These are phyloP conservation scores for Xylocopa sonorina DNA, from an alignment of 1,140 invertebrate species.

Conservation along the genomic window DNA sequence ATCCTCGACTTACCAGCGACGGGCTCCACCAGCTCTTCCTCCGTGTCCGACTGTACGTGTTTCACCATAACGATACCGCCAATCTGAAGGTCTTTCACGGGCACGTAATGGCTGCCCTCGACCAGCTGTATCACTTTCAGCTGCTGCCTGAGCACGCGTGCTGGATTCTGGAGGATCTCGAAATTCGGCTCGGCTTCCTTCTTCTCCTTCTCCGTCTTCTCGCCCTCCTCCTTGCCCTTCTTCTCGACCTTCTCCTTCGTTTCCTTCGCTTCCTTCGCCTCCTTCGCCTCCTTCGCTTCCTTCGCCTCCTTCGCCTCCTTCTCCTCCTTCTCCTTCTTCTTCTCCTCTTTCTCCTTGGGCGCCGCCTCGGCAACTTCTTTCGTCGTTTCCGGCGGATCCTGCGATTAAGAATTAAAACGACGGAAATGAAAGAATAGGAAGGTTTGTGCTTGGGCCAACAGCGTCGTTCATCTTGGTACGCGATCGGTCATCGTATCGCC, in stretches of 20 bases:
- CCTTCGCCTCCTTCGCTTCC: conserved; percentile 75
- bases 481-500: background rate
- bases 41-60: conserved; percentile 87
- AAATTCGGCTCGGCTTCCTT: conserved; percentile 94
- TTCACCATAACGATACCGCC: conserved; percentile 98
- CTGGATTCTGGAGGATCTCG: conserved; percentile 97
- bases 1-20: conserved; percentile 85
- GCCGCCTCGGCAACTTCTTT: conserved; percentile 33
- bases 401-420: background rate
- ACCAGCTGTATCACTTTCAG: conserved; percentile 92
- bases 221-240: conserved; percentile 78
- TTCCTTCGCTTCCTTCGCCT: conserved; percentile 82
- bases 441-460: no score
- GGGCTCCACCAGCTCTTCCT: conserved; percentile 95
- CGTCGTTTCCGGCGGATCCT: conserved; percentile 51
- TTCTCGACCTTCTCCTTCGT: conserved; percentile 84
- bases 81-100: conserved; percentile 95
- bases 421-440: background rate
- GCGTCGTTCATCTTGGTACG: background rate
- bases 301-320: conserved; percentile 48
- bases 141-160: conserved; percentile 96
- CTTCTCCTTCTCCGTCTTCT: conserved; percentile 84
- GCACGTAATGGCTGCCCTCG: conserved; percentile 90
- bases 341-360: conserved; percentile 72
- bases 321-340: conserved; percentile 81